These are phyloP conservation scores for Eolophus roseicapilla DNA, from an alignment of 2,113 vertebrate genomes.

Conservation along the genomic window DNA sequence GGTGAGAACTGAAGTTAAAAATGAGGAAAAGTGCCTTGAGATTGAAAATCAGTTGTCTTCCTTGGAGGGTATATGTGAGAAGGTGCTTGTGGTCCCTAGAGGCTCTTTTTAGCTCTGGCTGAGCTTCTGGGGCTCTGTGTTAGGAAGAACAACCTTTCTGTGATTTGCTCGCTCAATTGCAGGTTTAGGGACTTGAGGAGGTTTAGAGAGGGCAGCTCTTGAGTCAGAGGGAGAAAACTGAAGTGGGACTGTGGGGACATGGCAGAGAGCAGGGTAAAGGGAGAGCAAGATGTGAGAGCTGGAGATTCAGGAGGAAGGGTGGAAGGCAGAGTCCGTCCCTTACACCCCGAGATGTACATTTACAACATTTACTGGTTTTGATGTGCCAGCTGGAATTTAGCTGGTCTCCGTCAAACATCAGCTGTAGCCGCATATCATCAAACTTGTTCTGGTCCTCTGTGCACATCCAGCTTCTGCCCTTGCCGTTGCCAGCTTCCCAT, in stretches of 20 bases:
- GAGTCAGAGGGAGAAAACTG: not conserved
- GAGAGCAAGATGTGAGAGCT: not conserved
- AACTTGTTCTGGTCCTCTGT: not conserved
- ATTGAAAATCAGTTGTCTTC: not conserved
- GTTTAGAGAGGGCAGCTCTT: not conserved
- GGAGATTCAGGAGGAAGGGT: not conserved
- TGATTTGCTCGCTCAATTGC: not conserved
- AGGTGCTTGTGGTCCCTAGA: not conserved
- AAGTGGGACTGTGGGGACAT: not conserved
- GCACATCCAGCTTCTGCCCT: not conserved
- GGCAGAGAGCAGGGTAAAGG: not conserved
- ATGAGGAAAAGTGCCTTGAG: not conserved
- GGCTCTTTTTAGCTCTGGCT: not conserved
- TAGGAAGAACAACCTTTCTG: not conserved
- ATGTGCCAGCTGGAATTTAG: not conserved
- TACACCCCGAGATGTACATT: not conserved
- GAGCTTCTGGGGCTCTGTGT: not conserved
- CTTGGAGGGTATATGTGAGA: not conserved
- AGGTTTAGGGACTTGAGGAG: not conserved
- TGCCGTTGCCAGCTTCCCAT: accelerated
- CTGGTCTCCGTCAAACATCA: not conserved
- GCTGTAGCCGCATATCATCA: not conserved
- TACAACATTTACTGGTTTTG: not conserved
- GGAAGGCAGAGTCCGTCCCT: not conserved
- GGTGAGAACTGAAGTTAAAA: not conserved